Evolutionary conservation across 2,797 vertebrate genomes (phyloP).

Genomic region (Malacoraja senta): DNA sequence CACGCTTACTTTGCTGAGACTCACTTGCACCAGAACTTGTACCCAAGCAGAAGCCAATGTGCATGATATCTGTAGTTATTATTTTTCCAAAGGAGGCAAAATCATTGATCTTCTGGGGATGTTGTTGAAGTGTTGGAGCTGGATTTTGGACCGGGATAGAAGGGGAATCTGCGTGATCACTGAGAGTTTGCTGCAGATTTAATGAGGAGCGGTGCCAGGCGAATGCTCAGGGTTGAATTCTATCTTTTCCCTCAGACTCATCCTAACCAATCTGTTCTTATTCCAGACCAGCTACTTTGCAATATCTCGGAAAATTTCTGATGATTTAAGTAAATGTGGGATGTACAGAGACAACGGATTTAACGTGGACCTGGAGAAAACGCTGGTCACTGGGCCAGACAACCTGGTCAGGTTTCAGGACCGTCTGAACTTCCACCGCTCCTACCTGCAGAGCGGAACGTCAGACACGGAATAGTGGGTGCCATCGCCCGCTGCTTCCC

Average conservation of each 20-base stretch:
- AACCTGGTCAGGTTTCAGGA: conserved; percentile 53
- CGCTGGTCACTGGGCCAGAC: conserved; percentile 51
- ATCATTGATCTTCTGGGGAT: neutral
- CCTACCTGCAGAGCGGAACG: conserved; percentile 48
- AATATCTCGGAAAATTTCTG: conserved; percentile 53
- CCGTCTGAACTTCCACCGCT: conserved; percentile 55
- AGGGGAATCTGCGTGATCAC: neutral
- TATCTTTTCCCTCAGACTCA: neutral
- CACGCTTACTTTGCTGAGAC: neutral
- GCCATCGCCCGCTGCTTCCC: no score
- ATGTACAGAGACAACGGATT: conserved; percentile 60
- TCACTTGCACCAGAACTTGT: neutral
- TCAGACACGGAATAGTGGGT: conserved; percentile 42
- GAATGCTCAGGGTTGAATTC: no score
- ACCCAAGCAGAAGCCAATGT: neutral
- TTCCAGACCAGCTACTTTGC: conserved; percentile 60
- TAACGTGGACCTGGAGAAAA: conserved; percentile 63
- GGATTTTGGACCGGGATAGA: neutral
- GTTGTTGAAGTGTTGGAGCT: neutral
- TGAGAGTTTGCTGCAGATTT: neutral
- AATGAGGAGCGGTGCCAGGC: neutral
- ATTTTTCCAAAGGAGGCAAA: neutral
- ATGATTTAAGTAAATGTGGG: conserved; percentile 48
- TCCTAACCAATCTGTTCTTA: neutral
- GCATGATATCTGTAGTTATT: neutral